Percentiles rank a stretch among this genome's conserved stretches.
Evolutionary conservation across 2,888 invertebrate genomes (phyloP).

Genomic region (Eudemis profundana): DNA sequence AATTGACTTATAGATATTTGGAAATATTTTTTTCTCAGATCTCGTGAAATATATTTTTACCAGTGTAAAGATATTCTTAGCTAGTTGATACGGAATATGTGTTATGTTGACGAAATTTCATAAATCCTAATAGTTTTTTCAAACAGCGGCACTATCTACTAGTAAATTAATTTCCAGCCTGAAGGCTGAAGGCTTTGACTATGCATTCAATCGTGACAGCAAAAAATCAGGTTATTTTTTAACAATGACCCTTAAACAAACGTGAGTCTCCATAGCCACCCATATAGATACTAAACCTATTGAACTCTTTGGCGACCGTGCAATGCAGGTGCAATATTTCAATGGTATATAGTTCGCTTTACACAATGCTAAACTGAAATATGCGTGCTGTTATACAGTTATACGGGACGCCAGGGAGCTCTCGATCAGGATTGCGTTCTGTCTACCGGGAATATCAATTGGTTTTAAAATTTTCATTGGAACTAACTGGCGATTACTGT

Average conservation of each 20-base stretch:
- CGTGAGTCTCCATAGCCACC: not conserved
- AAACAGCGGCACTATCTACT: too few relatives aligned
- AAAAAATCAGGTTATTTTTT: constrained; percentile 1
- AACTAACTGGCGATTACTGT: constrained; percentile 13
- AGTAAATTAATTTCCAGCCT: too few relatives aligned
- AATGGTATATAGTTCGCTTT: constrained; percentile 27
- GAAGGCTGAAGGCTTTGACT: not conserved
- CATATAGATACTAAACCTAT: constrained; percentile 5
- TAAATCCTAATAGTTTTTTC: too few relatives aligned
- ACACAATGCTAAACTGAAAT: constrained; percentile 39
- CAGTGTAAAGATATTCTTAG: too few relatives aligned
- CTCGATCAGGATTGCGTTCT: constrained; percentile 35
- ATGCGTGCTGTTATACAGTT: constrained; percentile 41
- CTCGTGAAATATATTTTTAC: too few relatives aligned
- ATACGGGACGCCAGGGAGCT: constrained; percentile 31
- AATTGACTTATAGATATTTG: too few relatives aligned
- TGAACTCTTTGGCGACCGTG: constrained; percentile 12
- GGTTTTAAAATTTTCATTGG: constrained; percentile 31
- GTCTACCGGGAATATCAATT: constrained; percentile 35
- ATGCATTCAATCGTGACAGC: not conserved
- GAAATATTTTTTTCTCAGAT: too few relatives aligned
- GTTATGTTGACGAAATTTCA: too few relatives aligned
- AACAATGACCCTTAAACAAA: constrained; percentile 4
- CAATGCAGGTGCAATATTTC: constrained; percentile 42
- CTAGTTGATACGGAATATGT: too few relatives aligned